Evolutionary conservation across 2,888 invertebrate genomes (phyloP), one percentile per base, ranked within the genome.

Genomic region (Melanophora roralis): DNA sequence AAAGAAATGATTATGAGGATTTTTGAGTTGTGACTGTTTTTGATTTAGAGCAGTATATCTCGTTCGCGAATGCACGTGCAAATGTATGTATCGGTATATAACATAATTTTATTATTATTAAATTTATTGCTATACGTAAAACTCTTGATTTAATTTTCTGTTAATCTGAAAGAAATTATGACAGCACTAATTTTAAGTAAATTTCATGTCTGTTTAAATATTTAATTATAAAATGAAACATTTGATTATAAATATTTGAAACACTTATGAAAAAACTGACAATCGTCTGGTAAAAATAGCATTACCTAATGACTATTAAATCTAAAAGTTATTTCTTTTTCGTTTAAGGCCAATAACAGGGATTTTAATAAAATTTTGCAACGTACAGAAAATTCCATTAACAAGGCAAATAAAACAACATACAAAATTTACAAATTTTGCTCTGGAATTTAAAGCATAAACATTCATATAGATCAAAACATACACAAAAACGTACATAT

Each of bases 341-440:
- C 27, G 21, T 57, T 57, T 12, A 27, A 67, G 51, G n/a, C 34
- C 19, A 55, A 49, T 9, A 27, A 6, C 51, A n/a, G 38, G 6
- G 27, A 3, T 5, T 27, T 5, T 34, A 21, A 40, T 11, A 74
- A 57, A 59, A 59, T 12, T 51, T 21, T 51, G 40, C 34, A 21
- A 65, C 49, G 49, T 14, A 67, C 65, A 67, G 43, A 47, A 76
- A 71, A 71, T 71, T 65, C 69, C 76, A 76, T 76, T 71, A 76
- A 49, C 34, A 67, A 59, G 43, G n/a, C 40, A 55, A 49, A 36
- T 27, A 59, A 36, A 71, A 21, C 19, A 40, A 32, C 36, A 64
- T 27, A 43, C 43, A 62, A 40, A 36, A 36, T 64, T 53, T 49
- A 55, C 53, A 76, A 69, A 69, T 69, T 68, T 60, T 60, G 68